phyloP scores from a whole-genome alignment of 2,797 vertebrate genomes.

The Melanogrammus aeglefinus region DNA sequence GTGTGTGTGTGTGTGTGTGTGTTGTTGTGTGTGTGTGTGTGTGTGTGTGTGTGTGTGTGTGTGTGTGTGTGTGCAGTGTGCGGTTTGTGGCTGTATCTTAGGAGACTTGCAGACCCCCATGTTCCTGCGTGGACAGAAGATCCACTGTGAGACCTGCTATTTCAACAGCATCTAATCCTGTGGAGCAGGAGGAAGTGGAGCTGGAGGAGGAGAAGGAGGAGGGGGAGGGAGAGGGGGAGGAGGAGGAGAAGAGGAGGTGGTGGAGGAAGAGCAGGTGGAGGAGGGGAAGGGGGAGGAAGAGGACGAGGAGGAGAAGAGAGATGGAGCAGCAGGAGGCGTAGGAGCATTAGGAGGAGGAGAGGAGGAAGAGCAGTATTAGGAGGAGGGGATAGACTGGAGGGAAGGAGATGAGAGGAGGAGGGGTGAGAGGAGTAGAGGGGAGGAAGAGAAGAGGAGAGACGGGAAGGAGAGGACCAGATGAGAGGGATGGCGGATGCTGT shows the following conservation, averaged over 20 bases:
- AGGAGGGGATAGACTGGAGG: too few relatives aligned
- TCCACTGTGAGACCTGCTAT: constrained; percentile 64
- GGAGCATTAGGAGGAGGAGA: too few relatives aligned
- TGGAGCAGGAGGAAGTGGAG: neutral
- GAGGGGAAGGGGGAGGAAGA: too few relatives aligned
- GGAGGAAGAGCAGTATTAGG: too few relatives aligned
- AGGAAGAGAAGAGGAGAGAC: neutral
- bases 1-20: neutral
- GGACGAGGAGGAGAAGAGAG: neutral
- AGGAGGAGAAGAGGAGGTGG: neutral
- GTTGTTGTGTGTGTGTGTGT: too few relatives aligned
- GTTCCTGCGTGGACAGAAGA: constrained; percentile 44
- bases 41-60: too few relatives aligned
- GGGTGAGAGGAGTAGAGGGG: neutral
- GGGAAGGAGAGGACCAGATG: neutral
- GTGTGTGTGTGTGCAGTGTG: neutral
- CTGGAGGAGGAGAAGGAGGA: neutral
- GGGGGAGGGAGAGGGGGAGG: too few relatives aligned
- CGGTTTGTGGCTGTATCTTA: constrained; percentile 57
- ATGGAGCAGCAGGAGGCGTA: too few relatives aligned
- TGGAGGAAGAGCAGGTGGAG: neutral
- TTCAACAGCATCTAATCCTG: constrained; percentile 17
- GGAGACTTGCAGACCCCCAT: constrained; percentile 58
- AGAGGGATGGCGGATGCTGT: neutral
- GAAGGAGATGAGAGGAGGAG: neutral